Conservation (phyloP, 2,797 vertebrate species). For the Anguilla megastoma region DNA sequence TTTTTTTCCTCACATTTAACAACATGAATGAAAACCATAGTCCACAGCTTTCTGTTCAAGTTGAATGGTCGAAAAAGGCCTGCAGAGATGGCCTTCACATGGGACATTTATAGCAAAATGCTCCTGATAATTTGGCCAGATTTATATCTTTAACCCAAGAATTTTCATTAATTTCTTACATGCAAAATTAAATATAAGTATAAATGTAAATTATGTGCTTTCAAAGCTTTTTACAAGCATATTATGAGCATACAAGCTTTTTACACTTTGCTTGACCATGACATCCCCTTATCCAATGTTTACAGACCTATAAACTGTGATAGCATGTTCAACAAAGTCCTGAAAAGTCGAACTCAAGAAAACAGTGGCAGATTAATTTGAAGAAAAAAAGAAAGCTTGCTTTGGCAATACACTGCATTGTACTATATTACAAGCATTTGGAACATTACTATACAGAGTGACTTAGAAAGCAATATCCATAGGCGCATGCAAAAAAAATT, state of each 20-base stretch:
- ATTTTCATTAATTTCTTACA: background rate
- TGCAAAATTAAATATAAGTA: background rate
- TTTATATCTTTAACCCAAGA: background rate
- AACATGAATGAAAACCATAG: constrained; percentile 7
- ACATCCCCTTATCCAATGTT: background rate
- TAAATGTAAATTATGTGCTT: background rate
- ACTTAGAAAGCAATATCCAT: no score
- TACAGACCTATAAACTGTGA: background rate
- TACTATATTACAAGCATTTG: no score
- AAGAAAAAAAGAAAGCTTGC: no score
- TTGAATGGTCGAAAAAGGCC: background rate
- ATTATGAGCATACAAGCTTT: background rate
- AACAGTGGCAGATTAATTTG: background rate
- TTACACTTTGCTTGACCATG: background rate
- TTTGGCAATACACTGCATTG: no score
- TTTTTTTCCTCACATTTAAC: background rate
- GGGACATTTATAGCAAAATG: background rate
- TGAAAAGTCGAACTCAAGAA: background rate
- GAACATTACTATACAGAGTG: no score
- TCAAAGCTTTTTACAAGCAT: background rate
- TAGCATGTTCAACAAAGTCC: background rate
- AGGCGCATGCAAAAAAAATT: no score
- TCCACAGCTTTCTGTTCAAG: background rate
- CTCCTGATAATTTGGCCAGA: background rate
- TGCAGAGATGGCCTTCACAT: background rate